Evolutionary conservation across 2,113 vertebrate genomes (phyloP).

Genomic region (Chelonoidis abingdonii): DNA sequence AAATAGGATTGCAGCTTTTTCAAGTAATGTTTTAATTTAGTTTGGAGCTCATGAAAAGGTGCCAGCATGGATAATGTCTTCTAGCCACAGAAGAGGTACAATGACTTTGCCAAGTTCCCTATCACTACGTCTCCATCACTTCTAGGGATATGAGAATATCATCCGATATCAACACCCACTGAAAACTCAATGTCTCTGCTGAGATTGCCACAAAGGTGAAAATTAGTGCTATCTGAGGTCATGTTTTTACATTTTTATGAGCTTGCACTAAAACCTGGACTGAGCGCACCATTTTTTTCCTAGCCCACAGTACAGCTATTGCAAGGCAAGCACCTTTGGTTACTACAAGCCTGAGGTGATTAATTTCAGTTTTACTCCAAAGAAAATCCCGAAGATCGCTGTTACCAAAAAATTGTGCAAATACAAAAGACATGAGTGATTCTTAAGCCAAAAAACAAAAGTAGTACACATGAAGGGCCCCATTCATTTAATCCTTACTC

Average conservation of each 20-base stretch:
- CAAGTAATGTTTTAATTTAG: background rate
- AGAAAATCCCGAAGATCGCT: background rate
- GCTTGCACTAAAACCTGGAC: background rate
- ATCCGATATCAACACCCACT: background rate
- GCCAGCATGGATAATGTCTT: background rate
- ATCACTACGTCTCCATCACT: background rate
- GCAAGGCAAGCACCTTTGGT: background rate
- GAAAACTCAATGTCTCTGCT: background rate
- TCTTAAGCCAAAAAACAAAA: background rate
- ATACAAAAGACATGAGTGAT: background rate
- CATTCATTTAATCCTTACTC: background rate
- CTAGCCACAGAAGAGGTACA: background rate
- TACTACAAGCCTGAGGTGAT: background rate
- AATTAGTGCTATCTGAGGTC: background rate
- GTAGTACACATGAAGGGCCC: background rate
- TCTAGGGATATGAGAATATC: background rate
- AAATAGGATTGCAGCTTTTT: background rate
- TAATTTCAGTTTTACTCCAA: background rate
- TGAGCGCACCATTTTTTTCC: background rate
- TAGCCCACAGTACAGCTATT: background rate
- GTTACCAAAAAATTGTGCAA: background rate
- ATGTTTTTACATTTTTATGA: background rate
- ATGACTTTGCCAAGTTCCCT: background rate
- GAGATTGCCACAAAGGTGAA: background rate
- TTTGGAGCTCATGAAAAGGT: background rate